Base-by-base conservation (phyloP, 2,888 invertebrate genomes). In the Mythimna loreyi region DNA sequence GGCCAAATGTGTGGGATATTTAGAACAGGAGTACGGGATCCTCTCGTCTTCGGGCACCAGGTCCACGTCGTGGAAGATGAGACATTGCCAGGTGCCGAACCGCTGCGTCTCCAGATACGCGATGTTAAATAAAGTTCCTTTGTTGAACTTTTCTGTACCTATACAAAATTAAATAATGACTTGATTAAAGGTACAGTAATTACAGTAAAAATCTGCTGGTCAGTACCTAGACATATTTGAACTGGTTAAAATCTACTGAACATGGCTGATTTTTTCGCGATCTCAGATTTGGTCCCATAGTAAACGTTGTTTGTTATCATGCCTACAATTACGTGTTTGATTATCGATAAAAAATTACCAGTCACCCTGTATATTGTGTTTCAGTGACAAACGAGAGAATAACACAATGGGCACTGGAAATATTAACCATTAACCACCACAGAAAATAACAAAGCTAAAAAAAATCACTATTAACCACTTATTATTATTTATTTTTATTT, bases 21-120 rank as follows among this genome's bases (percentile, higher is more conserved):
- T 33, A 7, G 59, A 62, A 49, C 80, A 80, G 19, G 61, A 53
- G 49, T 80, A 83, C 5, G 53, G 30, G 52, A 80, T 76, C 53
- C 67, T 65, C 68, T 83, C 72, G 25, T 76, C 59, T 16, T 72
- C 62, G 0, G 72, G 84, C 25, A 81, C 19, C 21, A 68, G 53
- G 59, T 81, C 72, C 16, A 83, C 68, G 25, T 83, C 81, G 59
- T 80, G 81, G 60, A 80, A 83, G 45, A 83, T 64, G 28, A 80
- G 64, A 28, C 80, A 80, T 56, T 80, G 19, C 72, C 81, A 80
- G 7, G 30, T 30, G 6, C 77, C 83, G 23, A 76, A 75, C 25
- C 81, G 66, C 53, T 76, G 83, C 3, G 52, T 56, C 56, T 83
- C 83, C 57, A 83, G 50, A 57, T 53, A 83, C 0, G 77, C 83